These are phyloP conservation scores for Euzophera pinguis DNA, from an alignment of 2,888 invertebrate genomes.

Conservation along the genomic window DNA sequence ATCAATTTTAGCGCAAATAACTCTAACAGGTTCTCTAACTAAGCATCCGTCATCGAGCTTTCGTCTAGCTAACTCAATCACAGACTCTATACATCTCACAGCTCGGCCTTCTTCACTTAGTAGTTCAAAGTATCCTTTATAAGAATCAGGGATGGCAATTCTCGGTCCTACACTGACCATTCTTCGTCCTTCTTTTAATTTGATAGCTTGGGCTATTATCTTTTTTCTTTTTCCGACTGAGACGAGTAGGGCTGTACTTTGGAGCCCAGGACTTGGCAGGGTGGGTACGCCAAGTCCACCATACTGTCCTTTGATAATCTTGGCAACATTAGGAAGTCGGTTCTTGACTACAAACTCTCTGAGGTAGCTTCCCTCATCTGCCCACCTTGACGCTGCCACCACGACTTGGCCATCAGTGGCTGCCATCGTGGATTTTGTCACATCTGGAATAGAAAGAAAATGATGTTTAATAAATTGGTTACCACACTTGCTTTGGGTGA, in stretches of 20 bases:
- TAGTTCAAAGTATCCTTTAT: constrained; percentile 95
- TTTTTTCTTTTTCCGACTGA: constrained; percentile 92
- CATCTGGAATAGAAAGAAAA: constrained; percentile 70
- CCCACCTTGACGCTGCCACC: constrained; percentile 89
- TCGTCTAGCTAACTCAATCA: constrained; percentile 88
- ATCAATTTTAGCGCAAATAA: constrained; percentile 82
- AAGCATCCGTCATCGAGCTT: constrained; percentile 87
- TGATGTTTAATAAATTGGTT: too few relatives aligned
- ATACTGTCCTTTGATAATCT: constrained; percentile 96
- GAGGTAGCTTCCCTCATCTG: constrained; percentile 86
- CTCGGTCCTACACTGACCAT: constrained; percentile 90
- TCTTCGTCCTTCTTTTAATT: constrained; percentile 92
- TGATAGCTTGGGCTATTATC: constrained; percentile 92
- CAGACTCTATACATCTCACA: constrained; percentile 93
- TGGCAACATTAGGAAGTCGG: constrained; percentile 90
- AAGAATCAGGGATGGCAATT: constrained; percentile 93
- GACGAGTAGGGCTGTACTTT: constrained; percentile 91
- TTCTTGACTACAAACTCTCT: constrained; percentile 87
- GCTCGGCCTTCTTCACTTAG: constrained; percentile 96
- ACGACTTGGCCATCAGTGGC: constrained; percentile 95
- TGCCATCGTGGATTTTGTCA: constrained; percentile 83
- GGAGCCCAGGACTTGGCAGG: constrained; percentile 90
- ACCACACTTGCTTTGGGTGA: too few relatives aligned
- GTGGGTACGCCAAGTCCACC: constrained; percentile 94
- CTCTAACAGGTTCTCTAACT: constrained; percentile 88